Evolutionary conservation across 2,113 vertebrate genomes (phyloP), one percentile per base, ranked within the genome.

Genomic region (Gambusia affinis): DNA sequence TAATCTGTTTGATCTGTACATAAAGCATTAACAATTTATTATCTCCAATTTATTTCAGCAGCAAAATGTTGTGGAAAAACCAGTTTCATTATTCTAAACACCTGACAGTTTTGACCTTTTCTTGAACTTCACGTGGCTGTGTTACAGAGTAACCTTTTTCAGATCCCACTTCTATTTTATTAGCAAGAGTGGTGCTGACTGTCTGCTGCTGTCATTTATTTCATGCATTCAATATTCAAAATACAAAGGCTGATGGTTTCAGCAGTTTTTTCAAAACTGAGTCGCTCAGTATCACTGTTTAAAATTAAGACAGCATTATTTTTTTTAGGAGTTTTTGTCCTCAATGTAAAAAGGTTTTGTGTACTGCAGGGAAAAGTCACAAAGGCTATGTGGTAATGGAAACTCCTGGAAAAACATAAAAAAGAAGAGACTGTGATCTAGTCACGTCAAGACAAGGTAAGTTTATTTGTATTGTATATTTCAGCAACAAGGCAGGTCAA

Each of bases 111-210:
- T 69, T 86, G 88, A 88, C 89, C 83, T 87, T 80, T 86, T 85
- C 73, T 47, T 60, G 33, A 61, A 67, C 73, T 75, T 81, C 79
- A 51, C 71, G 70, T 80, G 47, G 77, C 78, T 86, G 75, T 72
- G 75, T 75, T 82, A 72, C 83, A 77, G 66, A 85, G 70, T 89
- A 87, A 92, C 90, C 90, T 90, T 91, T 88, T 84, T 68, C 27
- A 86, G 79, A 86, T 76, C 81, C 77, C 72, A 76, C 81, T 83
- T 80, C 82, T 72, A 68, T 67, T 85, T 61, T 70, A 83, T 88
- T 87, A 86, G 85, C 69, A 76, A 27, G 70, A 35, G 81, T 78
- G 87, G 87, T 88, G 85, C 84, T 35, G 73, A 80, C 75, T 79
- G 72, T 73, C 65, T 67, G 33, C 31, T 72, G 0, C 67, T 78